Conservation (phyloP, 2,113 vertebrate species). For the Lasiurus borealis region DNA sequence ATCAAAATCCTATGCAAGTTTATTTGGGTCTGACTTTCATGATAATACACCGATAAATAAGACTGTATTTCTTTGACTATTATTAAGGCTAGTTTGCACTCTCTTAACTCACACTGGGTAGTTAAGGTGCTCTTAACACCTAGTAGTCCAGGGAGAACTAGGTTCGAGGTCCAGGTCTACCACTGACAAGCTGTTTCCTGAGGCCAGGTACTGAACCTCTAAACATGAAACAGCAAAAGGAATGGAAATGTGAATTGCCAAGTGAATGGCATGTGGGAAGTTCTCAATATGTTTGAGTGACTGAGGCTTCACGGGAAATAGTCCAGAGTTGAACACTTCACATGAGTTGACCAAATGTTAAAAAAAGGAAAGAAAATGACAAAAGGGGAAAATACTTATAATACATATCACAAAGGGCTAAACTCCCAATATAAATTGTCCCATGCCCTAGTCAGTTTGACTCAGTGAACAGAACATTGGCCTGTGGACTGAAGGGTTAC, state of each 20-base stretch:
- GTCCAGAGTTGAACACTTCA: neutral
- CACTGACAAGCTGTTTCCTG: neutral
- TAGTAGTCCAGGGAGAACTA: neutral
- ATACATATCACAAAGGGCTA: neutral
- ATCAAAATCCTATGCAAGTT: neutral
- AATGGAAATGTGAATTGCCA: neutral
- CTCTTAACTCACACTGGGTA: neutral
- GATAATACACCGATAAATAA: neutral
- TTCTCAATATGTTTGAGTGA: neutral
- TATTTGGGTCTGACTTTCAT: neutral
- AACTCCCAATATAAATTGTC: neutral
- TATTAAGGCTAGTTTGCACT: neutral
- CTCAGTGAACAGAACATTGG: too few species aligned
- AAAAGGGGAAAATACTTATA: neutral
- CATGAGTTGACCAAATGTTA: neutral
- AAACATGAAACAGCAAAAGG: neutral
- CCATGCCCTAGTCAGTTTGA: too few species aligned
- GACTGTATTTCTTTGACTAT: neutral
- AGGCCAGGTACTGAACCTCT: neutral
- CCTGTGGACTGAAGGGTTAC: too few species aligned
- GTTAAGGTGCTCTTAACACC: neutral
- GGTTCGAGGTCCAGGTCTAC: neutral
- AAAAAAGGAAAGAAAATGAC: neutral
- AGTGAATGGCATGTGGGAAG: rapidly evolving
- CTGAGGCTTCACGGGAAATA: neutral